These are phyloP conservation scores for Lucinisca nassula DNA, from an alignment of 2,888 invertebrate genomes.

Conservation along the genomic window DNA sequence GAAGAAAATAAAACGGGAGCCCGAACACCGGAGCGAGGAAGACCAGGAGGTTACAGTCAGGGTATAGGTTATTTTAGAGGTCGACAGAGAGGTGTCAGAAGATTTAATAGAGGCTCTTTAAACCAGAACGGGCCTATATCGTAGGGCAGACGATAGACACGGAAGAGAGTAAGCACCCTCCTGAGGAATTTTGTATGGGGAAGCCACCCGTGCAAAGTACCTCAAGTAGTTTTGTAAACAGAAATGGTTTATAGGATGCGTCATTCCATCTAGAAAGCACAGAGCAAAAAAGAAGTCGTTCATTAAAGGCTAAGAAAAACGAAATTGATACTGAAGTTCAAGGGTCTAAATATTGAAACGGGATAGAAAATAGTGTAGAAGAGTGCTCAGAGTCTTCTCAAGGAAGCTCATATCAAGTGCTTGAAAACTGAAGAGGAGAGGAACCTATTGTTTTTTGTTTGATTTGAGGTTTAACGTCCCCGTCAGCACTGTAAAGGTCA, in stretches of 20 bases:
- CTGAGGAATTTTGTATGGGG: conserved; percentile 5
- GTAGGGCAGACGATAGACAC: background rate
- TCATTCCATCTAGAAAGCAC: background rate
- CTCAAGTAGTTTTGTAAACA: background rate
- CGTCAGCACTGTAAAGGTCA: too few species aligned
- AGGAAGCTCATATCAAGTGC: too few species aligned
- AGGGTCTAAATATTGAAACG: background rate
- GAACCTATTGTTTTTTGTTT: too few species aligned
- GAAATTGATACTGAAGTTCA: background rate
- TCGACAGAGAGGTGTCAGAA: background rate
- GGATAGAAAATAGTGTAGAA: background rate
- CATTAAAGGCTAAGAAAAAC: background rate
- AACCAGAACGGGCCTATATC: background rate
- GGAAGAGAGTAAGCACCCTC: background rate
- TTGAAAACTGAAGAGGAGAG: background rate
- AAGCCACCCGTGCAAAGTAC: background rate
- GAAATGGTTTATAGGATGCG: background rate
- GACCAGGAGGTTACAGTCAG: too few species aligned
- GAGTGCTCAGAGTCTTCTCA: background rate
- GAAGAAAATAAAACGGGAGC: background rate
- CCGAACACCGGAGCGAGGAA: background rate
- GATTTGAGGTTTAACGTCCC: too few species aligned
- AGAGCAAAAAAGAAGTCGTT: background rate
- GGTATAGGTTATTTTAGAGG: too few species aligned
- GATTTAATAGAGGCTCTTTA: background rate